Percentiles rank a stretch among this genome's conserved stretches.
Conservation (phyloP, 1,140 invertebrate genomes). For the Microplitis demolitor region DNA sequence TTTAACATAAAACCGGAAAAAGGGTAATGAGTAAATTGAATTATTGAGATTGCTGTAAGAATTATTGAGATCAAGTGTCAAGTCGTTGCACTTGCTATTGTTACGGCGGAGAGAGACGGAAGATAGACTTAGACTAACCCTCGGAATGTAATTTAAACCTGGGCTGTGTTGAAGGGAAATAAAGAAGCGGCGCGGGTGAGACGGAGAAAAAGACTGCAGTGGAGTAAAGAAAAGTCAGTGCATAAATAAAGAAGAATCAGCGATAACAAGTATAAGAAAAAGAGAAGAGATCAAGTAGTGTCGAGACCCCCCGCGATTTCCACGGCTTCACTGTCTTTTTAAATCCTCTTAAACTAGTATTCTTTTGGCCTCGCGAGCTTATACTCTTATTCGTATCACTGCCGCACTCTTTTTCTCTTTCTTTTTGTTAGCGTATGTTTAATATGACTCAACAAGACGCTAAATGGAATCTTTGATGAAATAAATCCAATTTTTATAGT, state of each 20-base stretch:
- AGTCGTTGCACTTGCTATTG: slow-evolving; percentile 17
- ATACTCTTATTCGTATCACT: not conserved
- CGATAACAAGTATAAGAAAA: slow-evolving; percentile 36
- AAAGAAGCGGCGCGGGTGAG: not conserved
- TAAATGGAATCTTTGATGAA: slow-evolving; percentile 16
- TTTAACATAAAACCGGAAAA: not conserved
- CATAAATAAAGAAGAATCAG: slow-evolving; percentile 11
- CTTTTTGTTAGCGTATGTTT: not conserved
- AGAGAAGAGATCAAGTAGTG: slow-evolving; percentile 56
- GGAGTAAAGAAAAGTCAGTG: not conserved
- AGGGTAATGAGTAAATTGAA: not conserved
- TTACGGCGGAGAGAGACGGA: not conserved
- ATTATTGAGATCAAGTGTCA: slow-evolving; percentile 9
- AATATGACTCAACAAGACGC: not conserved
- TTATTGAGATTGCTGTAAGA: slow-evolving; percentile 4
- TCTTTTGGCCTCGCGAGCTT: slow-evolving; percentile 57
- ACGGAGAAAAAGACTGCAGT: not conserved
- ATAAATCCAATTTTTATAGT: slow-evolving; percentile 28
- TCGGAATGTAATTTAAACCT: slow-evolving; percentile 9
- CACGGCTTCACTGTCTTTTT: slow-evolving; percentile 59
- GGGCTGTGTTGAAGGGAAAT: not conserved
- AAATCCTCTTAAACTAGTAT: slow-evolving; percentile 63
- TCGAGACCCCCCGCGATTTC: slow-evolving; percentile 60
- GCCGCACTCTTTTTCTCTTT: slow-evolving; percentile 8
- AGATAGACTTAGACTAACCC: not conserved